Evolutionary conservation across 2,797 vertebrate genomes (phyloP), one percentile per base, ranked within the genome.

Genomic region (Microchirus variegatus): DNA sequence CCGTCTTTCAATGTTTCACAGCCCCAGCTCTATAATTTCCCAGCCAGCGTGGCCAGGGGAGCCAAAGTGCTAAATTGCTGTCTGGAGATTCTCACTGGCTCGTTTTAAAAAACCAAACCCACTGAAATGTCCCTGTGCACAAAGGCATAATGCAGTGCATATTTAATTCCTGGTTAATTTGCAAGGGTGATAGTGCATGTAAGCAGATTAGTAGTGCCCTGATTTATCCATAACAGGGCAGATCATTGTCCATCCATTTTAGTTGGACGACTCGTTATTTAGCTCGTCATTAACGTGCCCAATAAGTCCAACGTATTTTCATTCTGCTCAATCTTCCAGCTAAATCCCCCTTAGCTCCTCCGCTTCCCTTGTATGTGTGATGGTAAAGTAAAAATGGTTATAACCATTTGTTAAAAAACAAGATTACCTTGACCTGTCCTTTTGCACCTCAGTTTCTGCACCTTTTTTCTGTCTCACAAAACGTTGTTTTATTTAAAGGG

Each of bases 141-240:
- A 80, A 77, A 57, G 15, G 59, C 1, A 18, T 62, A 69, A 37
- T 79, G 65, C 53, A 35, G 66, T 61, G 84, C 78, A 87, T 88
- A 87, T 85, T 82, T 85, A 90, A 90, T 89, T 90, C 85, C 81
- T 78, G 82, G 86, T 88, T 88, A 90, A 93, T 92, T 86, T 89
- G 82, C 50, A 55, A 51, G 62, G 65, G 85, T 67, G 70, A 77
- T 75, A 73, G 86, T 54, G 87, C 80, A 41, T 80, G 54, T 82
- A 87, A 91, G 84, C 73, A 82, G 87, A 88, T 91, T 90, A 89
- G 67, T 67, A 63, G 13, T 35, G 55, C 64, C 51, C 74, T 62
- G 77, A 70, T 87, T 91, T 74, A 74, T 79, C 78, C 76, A 76
- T 70, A 84, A 76, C 73, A 77, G 64, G 36, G 43, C 59, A 67